Base-by-base conservation (phyloP, 2,113 vertebrate species). In the Clarias gariepinus region DNA sequence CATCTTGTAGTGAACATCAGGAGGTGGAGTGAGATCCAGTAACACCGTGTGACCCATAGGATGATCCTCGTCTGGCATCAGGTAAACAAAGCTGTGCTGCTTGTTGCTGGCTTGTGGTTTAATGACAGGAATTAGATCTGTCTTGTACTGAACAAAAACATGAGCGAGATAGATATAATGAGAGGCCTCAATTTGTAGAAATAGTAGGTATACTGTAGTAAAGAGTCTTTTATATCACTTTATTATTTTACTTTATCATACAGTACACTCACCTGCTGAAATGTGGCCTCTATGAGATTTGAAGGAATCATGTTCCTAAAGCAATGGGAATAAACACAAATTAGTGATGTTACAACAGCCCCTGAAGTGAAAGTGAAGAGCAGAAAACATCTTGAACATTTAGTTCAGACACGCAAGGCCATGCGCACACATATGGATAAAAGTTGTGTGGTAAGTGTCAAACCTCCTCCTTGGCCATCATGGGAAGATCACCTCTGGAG, bases 241-340 rank as follows among this genome's bases (percentile, higher is more conserved):
- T n/a, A 52, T 41, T n/a, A 74, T 25, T 8, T 53, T 2, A 47
- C 21, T 76, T 76, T 76, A 41, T 23, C 28, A 25, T 30, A 58
- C 4, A 55, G 58, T 60, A 7, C 25, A 81, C 90, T 92, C 83
- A 97, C 97, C 95, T 98, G 97, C 90, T 97, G 96, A 87, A 97
- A 98, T 0, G 97, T 97, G 80, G 97, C 96, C 89, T 97, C 97
- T 0, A 98, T 93, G 85, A 98, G 92, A 74, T 98, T 98, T 7
- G 97, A 96, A 76, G 97, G 97, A 88, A 98, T 96, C 96, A 98
- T 98, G 90, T 98, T 98, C 88, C 97, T 98, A 92, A 47, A 90
- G 88, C 76, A 92, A 41, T 19, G 84, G 28, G 79, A 69, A 87
- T 53, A 12, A 68, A 53, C 18, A 57, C 21, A 55, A 28, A 23